A percentile compares a stretch with the other conserved stretches of the same genome.
These are phyloP conservation scores for Carcharodon carcharias DNA, from an alignment of 2,797 vertebrate species.

Conservation along the genomic window DNA sequence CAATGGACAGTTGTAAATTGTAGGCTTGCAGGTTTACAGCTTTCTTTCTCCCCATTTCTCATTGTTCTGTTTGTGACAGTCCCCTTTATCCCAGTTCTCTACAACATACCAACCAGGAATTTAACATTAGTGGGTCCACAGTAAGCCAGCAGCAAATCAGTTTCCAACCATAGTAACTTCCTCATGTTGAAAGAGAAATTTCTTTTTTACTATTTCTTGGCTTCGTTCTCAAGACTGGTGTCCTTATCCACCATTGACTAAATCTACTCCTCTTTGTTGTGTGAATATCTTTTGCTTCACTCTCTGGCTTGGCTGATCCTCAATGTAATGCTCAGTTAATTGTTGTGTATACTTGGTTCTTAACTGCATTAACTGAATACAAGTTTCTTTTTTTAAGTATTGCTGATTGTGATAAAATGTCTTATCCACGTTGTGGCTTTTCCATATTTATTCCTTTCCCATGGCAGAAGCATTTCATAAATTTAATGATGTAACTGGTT, in stretches of 20 bases:
- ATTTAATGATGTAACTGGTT: not conserved
- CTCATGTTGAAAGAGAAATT: not conserved
- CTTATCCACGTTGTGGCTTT: not conserved
- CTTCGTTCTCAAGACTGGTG: not conserved
- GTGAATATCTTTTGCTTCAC: slow-evolving; percentile 14
- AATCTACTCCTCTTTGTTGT: slow-evolving; percentile 32
- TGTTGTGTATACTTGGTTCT: not conserved
- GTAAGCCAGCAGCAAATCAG: not conserved
- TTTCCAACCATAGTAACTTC: not conserved
- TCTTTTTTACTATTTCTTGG: not conserved
- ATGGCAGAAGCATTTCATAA: not conserved
- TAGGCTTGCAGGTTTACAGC: not conserved
- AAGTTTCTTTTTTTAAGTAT: not conserved
- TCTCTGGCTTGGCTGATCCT: slow-evolving; percentile 16
- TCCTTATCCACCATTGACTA: not conserved
- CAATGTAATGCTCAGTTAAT: not conserved
- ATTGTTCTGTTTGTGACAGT: not conserved
- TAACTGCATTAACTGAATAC: not conserved
- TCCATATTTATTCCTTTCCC: not conserved
- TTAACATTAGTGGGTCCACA: not conserved
- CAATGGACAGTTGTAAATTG: not conserved
- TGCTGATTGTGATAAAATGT: not conserved
- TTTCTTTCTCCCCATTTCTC: not conserved
- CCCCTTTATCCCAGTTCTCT: not conserved
- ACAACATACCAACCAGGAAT: not conserved